Evolutionary conservation across 2,888 invertebrate genomes (phyloP).

Genomic region (Agriopis leucophaearia): DNA sequence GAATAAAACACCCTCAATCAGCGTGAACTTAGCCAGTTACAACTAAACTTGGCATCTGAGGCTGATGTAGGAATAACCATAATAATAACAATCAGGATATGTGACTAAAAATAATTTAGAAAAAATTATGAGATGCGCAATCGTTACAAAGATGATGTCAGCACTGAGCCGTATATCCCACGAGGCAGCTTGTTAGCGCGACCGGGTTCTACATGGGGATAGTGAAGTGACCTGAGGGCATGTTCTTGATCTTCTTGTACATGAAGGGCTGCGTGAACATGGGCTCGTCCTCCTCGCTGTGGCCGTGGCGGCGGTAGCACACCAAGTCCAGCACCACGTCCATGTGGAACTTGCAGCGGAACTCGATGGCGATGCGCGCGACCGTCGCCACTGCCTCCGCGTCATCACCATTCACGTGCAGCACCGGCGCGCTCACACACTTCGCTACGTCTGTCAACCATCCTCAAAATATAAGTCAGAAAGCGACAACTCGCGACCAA

Average conservation of each 20-base stretch:
- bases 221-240: slow-evolving; percentile 77
- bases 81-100: too few species aligned
- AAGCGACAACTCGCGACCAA: too few species aligned
- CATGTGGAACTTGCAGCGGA: slow-evolving; percentile 94
- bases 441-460: slow-evolving; percentile 91
- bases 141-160: too few species aligned
- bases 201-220: background rate
- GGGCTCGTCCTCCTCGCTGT: slow-evolving; percentile 98
- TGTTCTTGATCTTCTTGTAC: slow-evolving; percentile 94
- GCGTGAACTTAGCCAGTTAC: too few species aligned
- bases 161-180: too few species aligned
- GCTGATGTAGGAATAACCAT: too few species aligned
- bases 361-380: slow-evolving; percentile 95
- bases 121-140: too few species aligned
- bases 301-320: slow-evolving; percentile 94
- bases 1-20: too few species aligned
- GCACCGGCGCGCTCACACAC: slow-evolving; percentile 96
- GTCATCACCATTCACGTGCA: slow-evolving; percentile 98
- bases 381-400: slow-evolving; percentile 96
- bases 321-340: slow-evolving; percentile 95
- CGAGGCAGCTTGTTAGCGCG: background rate
- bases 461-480: background rate
- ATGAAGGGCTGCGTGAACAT: slow-evolving; percentile 98
- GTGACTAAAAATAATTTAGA: too few species aligned
- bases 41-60: too few species aligned